Conservation (phyloP, 2,888 invertebrate species). For the Xylota segnis region DNA sequence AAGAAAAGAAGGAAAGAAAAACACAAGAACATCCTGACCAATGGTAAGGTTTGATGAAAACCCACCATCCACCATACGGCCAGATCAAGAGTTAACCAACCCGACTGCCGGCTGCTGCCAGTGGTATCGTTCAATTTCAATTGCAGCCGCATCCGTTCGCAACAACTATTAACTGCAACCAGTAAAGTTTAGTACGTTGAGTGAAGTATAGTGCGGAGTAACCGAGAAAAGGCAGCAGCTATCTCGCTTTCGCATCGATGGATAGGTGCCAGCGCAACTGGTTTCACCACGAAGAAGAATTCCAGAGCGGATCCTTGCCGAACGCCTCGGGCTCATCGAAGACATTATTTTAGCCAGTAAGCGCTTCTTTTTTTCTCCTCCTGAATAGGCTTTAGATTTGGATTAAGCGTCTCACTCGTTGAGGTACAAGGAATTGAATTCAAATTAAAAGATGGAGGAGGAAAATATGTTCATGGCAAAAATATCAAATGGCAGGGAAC, state of each 20-base stretch:
- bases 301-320: slow-evolving; percentile 69
- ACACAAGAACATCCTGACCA: slow-evolving; percentile 59
- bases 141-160: slow-evolving; percentile 75
- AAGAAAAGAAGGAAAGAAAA: slow-evolving; percentile 20
- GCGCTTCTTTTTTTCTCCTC: slow-evolving; percentile 76
- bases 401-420: slow-evolving; percentile 67
- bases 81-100: slow-evolving; percentile 74
- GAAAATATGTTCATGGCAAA: slow-evolving; percentile 63
- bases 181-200: slow-evolving; percentile 66
- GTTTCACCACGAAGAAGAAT: slow-evolving; percentile 66
- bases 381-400: slow-evolving; percentile 70
- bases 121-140: slow-evolving; percentile 77
- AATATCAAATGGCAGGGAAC: slow-evolving; percentile 60
- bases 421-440: slow-evolving; percentile 67
- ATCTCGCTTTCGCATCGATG: slow-evolving; percentile 67
- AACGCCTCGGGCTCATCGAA: slow-evolving; percentile 52
- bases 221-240: slow-evolving; percentile 28
- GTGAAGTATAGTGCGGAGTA: slow-evolving; percentile 32
- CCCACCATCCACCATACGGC: slow-evolving; percentile 54
- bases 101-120: slow-evolving; percentile 73
- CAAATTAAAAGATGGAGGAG: slow-evolving; percentile 77
- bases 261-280: slow-evolving; percentile 73
- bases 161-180: slow-evolving; percentile 62
- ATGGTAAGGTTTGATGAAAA: slow-evolving; percentile 65
- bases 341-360: slow-evolving; percentile 75